Evolutionary conservation across 2,113 vertebrate species (phyloP).

Genomic region (Pavo muticus): DNA sequence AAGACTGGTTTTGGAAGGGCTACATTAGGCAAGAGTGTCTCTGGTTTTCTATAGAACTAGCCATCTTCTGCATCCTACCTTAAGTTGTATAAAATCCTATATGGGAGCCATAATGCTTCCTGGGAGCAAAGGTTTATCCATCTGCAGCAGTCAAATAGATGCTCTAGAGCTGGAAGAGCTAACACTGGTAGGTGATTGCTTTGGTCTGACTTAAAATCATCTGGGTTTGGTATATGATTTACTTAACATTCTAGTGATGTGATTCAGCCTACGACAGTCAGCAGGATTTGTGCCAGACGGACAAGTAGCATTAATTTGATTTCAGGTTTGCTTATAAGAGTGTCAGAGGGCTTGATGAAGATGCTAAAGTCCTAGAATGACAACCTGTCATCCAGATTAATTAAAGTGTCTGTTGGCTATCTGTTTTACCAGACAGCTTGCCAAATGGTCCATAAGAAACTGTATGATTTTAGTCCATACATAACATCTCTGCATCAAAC

Average conservation of each 20-base stretch:
- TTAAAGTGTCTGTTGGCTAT: not conserved
- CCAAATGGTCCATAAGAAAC: not conserved
- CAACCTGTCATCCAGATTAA: not conserved
- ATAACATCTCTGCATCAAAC: not conserved
- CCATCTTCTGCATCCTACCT: not conserved
- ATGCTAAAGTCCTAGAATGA: not conserved
- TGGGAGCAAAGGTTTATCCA: not conserved
- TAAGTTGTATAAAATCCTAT: not conserved
- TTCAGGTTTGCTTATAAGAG: not conserved
- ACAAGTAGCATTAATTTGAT: not conserved
- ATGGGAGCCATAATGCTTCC: not conserved
- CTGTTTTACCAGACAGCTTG: not conserved
- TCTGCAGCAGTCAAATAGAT: not conserved
- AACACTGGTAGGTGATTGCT: not conserved
- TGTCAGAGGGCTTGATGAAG: not conserved
- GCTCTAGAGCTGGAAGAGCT: not conserved
- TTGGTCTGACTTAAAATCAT: not conserved
- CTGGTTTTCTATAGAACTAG: not conserved
- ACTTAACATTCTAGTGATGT: not conserved
- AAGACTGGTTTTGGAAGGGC: not conserved
- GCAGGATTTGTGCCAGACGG: not conserved
- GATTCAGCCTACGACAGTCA: not conserved
- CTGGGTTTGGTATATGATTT: not conserved
- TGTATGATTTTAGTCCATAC: fast-evolving
- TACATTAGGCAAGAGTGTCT: not conserved